Base-by-base conservation (phyloP, 2,797 vertebrate species). In the Hemitrygon akajei region DNA sequence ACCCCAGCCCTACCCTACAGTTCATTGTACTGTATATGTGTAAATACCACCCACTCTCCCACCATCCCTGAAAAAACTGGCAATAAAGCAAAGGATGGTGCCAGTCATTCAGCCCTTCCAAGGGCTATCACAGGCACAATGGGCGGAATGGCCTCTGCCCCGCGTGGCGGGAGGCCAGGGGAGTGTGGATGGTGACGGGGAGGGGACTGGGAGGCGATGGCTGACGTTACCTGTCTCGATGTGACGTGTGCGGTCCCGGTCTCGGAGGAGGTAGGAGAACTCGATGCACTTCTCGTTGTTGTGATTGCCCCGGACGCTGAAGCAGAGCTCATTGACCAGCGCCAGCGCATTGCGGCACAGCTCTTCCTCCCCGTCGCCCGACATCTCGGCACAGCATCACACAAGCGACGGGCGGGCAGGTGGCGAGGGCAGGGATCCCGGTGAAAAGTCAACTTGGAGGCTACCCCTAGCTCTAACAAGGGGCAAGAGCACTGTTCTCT, bases 331-430 rank as follows among this genome's bases (percentile, higher is more conserved):
- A 47, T 97, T 97, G 96, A 98, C 97, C 95, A 98, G 94, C 95
- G 97, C 95, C 95, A 98, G 96, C 20, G 97, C 98, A 96, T 97
- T 97, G 95, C 98, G 98, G 96, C 98, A 98, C 96, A 98, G 95
- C 94, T 98, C 98, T 96, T 98, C 98, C 96, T 98, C 98, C 94
- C 98, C 98, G 97, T 98, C 98, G 94, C 98, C 98, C 94, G 98
- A 98, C 98, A 98, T 98, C 95, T 93, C 93, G 94, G 94, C 47
- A 5, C 93, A 84, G 93, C 95, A 94, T 95, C 60, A 60, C 95
- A 95, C 94, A 94, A 69, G 91, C 94, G 1, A 84, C 71, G 82
- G 0, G 47, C 84, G 93, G 27, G 16, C 12, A 3, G 3, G 25
- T 1, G 37, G 12, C 6, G 37, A 10, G 1, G 40, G 9, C 18